Percentiles rank a stretch among this genome's conserved stretches.
These are phyloP conservation scores for Pteropus rufus DNA, from an alignment of 2,797 vertebrate species.

Conservation along the genomic window DNA sequence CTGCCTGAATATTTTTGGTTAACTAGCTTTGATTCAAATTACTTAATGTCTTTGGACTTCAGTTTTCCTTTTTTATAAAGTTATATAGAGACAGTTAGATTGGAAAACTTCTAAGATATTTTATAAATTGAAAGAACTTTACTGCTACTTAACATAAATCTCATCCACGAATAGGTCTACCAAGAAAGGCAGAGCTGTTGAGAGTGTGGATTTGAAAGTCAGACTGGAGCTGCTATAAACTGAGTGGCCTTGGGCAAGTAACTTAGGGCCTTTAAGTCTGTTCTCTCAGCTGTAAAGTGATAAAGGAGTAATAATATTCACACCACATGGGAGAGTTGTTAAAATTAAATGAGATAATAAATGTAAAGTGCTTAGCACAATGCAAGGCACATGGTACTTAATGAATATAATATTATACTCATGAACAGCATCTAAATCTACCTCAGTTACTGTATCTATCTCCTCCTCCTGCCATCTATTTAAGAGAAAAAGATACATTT, in stretches of 20 bases:
- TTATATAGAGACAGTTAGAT: not conserved
- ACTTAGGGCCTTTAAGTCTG: not conserved
- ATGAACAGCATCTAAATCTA: not conserved
- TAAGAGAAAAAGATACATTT: not conserved
- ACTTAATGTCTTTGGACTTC: not conserved
- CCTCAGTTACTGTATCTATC: not conserved
- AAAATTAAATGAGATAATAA: not conserved
- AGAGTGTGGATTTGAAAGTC: not conserved
- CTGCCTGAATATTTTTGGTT: not conserved
- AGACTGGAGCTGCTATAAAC: not conserved
- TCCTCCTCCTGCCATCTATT: not conserved
- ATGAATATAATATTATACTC: not conserved
- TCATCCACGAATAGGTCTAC: not conserved
- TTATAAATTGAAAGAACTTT: not conserved
- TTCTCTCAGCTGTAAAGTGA: not conserved
- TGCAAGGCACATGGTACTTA: not conserved
- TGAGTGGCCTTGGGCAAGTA: not conserved
- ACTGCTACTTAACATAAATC: not conserved
- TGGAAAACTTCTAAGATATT: not conserved
- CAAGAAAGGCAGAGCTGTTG: not conserved
- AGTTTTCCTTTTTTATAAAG: conserved; percentile 10
- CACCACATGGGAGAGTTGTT: not conserved
- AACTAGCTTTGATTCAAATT: not conserved
- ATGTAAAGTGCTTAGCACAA: not conserved
- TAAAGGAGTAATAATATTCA: not conserved